phyloP scores from a whole-genome alignment of 2,888 invertebrate species.

The Philereme vetulata region DNA sequence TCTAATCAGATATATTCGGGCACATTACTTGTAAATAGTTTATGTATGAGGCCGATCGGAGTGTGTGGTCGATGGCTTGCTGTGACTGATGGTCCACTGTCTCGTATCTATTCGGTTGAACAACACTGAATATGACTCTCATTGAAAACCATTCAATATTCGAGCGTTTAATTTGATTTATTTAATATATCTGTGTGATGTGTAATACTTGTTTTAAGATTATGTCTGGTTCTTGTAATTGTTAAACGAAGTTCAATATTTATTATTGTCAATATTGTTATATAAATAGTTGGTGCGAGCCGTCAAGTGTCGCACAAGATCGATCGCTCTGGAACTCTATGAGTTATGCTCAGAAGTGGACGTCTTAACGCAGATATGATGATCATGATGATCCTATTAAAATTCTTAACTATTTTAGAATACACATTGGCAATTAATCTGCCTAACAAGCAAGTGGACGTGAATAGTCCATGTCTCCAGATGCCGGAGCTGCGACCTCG shows the following conservation, averaged over 20 bases:
- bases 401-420: neutral
- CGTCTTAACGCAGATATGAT: too few relatives aligned
- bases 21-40: constrained; percentile 9
- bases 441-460: constrained; percentile 4
- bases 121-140: neutral
- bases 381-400: neutral
- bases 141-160: neutral
- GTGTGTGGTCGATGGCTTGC: constrained; percentile 14
- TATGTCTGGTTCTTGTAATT: too few relatives aligned
- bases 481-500: neutral
- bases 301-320: too few relatives aligned
- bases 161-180: neutral
- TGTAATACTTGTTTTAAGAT: too few relatives aligned
- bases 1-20: constrained; percentile 29
- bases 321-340: too few relatives aligned
- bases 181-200: too few relatives aligned
- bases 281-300: too few relatives aligned
- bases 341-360: too few relatives aligned
- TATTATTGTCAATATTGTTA: too few relatives aligned
- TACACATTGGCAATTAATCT: neutral
- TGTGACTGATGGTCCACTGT: constrained; percentile 13
- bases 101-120: constrained; percentile 6
- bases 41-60: constrained; percentile 12
- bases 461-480: neutral
- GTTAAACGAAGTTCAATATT: too few relatives aligned